These are phyloP conservation scores for Panagrolaimus sp. DNA, from an alignment of 1,140 invertebrate species.

Conservation along the genomic window DNA sequence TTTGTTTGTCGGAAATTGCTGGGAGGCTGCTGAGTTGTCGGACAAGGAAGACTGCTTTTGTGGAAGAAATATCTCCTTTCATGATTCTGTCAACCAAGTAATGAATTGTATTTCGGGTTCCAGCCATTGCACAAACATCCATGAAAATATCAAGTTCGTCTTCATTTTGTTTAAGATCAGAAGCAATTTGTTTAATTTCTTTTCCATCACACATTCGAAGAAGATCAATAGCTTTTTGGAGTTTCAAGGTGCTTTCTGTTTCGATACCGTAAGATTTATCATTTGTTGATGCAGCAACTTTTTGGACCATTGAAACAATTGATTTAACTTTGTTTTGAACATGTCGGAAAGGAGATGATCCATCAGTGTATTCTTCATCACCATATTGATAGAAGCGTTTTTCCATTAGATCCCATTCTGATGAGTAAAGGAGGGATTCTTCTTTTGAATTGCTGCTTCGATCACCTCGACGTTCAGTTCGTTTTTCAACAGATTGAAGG, in stretches of 20 bases:
- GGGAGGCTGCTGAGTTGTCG: constrained; percentile 12
- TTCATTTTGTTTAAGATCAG: no score
- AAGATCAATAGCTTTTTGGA: constrained; percentile 36
- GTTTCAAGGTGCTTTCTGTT: constrained; percentile 15
- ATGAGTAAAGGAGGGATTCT: constrained; percentile 24
- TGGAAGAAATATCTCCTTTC: constrained; percentile 22
- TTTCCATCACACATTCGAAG: no score
- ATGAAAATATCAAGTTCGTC: constrained; percentile 37
- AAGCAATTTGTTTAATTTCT: no score
- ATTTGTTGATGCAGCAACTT: constrained; percentile 8
- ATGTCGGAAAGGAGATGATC: constrained; percentile 27
- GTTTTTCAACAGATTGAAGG: constrained; percentile 17
- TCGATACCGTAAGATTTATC: constrained; percentile 37
- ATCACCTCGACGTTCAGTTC: neutral
- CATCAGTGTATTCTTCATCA: constrained; percentile 24
- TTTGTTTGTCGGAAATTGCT: constrained; percentile 36
- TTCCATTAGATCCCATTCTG: constrained; percentile 13
- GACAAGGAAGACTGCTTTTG: constrained; percentile 31
- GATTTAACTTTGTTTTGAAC: constrained; percentile 36
- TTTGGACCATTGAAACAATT: constrained; percentile 21
- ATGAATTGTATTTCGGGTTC: constrained; percentile 38
- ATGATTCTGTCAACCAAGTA: constrained; percentile 31
- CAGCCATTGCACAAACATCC: constrained; percentile 39
- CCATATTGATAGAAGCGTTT: constrained; percentile 26
- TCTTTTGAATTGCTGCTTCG: neutral